A percentile compares a stretch with the other conserved stretches of the same genome.
phyloP scores from a whole-genome alignment of 2,797 vertebrate genomes.

The Sciurus carolinensis region DNA sequence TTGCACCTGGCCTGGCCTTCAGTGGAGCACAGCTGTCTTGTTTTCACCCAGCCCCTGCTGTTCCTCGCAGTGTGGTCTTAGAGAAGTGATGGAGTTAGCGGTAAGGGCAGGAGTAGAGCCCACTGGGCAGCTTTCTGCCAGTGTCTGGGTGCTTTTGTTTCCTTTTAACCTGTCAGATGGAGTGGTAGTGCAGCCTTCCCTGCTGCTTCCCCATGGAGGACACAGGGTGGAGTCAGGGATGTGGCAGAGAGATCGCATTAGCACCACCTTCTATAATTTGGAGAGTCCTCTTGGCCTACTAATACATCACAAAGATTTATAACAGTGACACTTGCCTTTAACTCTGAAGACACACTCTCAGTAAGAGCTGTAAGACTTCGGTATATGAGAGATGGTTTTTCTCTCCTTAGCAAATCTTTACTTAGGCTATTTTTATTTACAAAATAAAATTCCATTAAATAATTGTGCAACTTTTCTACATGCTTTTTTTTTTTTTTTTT shows the following conservation, averaged over 20 bases:
- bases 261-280: constrained; percentile 4
- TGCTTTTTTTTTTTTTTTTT: neutral
- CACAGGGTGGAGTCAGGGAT: neutral
- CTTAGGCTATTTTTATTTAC: constrained; percentile 56
- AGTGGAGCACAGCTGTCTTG: neutral
- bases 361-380: neutral
- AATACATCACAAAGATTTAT: neutral
- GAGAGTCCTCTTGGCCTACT: neutral
- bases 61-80: neutral
- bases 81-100: neutral
- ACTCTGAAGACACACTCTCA: neutral
- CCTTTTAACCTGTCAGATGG: neutral
- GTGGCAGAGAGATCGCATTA: neutral
- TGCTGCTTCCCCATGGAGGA: neutral
- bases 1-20: neutral
- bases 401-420: neutral
- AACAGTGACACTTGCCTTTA: neutral
- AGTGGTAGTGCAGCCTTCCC: neutral
- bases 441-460: constrained; percentile 54
- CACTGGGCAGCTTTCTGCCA: no score
- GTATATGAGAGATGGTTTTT: constrained; percentile 24
- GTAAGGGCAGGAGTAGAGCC: neutral
- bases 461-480: constrained; percentile 10
- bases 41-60: neutral
- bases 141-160: no score